These are phyloP conservation scores for Eospalax fontanierii DNA, from an alignment of 2,797 vertebrate genomes.

Conservation along the genomic window DNA sequence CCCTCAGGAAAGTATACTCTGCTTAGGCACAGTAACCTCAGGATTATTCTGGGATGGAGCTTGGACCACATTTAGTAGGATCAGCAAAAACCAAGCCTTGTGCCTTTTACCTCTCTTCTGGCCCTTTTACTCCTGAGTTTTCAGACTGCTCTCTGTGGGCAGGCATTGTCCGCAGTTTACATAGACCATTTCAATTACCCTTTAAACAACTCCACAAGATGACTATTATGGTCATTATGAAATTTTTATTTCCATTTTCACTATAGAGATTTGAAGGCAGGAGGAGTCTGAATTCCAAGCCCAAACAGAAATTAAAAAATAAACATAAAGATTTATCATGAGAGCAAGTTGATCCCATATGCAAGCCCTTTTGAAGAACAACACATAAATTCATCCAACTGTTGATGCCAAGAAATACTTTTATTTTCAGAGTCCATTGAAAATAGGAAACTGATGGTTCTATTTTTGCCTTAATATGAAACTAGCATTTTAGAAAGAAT, in stretches of 20 bases:
- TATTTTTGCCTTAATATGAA: background rate
- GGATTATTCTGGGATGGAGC: fast-evolving
- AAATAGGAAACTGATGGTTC: background rate
- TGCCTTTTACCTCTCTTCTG: background rate
- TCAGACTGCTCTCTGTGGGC: background rate
- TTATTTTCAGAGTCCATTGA: background rate
- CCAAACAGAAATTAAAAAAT: background rate
- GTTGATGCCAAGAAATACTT: background rate
- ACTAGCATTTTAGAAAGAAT: background rate
- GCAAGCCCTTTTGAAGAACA: background rate
- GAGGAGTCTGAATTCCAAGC: background rate
- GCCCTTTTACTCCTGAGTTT: background rate
- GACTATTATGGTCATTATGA: background rate
- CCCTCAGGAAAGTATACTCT: background rate
- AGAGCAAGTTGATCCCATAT: background rate
- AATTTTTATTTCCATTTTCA: background rate
- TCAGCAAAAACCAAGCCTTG: background rate
- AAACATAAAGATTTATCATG: background rate
- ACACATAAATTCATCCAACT: background rate
- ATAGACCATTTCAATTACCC: background rate
- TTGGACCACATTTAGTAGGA: too few relatives aligned
- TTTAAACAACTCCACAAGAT: background rate
- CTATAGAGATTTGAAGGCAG: background rate
- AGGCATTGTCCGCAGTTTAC: too few relatives aligned
- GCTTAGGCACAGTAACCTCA: background rate